Evolutionary conservation across 1,140 invertebrate species (phyloP).

Genomic region (Drosophila grimshawi): DNA sequence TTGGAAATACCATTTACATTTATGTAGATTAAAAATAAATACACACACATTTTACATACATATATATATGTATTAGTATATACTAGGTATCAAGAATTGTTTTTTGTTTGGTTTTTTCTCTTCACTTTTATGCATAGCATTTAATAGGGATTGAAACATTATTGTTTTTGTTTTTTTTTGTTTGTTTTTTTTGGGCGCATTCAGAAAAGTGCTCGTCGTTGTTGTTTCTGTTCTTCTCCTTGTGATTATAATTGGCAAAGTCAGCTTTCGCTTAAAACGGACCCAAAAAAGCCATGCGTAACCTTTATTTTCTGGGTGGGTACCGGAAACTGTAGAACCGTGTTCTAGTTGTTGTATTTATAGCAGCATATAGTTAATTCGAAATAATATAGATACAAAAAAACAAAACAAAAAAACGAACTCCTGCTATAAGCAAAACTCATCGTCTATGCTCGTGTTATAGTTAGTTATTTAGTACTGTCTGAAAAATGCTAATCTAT

Average conservation of each 20-base stretch:
- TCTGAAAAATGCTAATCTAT: slow-evolving; percentile 59
- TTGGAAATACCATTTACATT: slow-evolving; percentile 81
- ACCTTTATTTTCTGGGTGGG: slow-evolving; percentile 29
- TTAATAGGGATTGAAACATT: slow-evolving; percentile 66
- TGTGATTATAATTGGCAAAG: slow-evolving; percentile 2
- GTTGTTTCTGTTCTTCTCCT: slow-evolving; percentile 10
- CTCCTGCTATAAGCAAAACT: slow-evolving; percentile 57
- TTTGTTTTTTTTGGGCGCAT: slow-evolving; percentile 13
- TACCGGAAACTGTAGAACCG: slow-evolving; percentile 36
- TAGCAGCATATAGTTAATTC: slow-evolving; percentile 20
- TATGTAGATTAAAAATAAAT: slow-evolving; percentile 77
- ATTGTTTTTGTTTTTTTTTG: slow-evolving; percentile 27
- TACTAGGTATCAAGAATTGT: slow-evolving; percentile 73
- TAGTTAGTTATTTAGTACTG: slow-evolving; percentile 27
- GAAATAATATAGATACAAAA: too few relatives aligned
- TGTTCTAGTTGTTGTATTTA: slow-evolving; percentile 19
- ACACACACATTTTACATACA: slow-evolving; percentile 76
- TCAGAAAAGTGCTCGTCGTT: slow-evolving; percentile 48
- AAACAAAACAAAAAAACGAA: slow-evolving; percentile 19
- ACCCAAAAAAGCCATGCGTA: slow-evolving; percentile 28
- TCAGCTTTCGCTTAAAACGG: slow-evolving; percentile 27
- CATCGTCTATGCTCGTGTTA: slow-evolving; percentile 16
- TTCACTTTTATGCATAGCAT: slow-evolving; percentile 73
- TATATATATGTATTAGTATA: slow-evolving; percentile 54
- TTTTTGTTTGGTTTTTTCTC: slow-evolving; percentile 36